Evolutionary conservation across 2,888 invertebrate genomes (phyloP), one percentile per base, ranked within the genome.

Genomic region (Anodontia alba): DNA sequence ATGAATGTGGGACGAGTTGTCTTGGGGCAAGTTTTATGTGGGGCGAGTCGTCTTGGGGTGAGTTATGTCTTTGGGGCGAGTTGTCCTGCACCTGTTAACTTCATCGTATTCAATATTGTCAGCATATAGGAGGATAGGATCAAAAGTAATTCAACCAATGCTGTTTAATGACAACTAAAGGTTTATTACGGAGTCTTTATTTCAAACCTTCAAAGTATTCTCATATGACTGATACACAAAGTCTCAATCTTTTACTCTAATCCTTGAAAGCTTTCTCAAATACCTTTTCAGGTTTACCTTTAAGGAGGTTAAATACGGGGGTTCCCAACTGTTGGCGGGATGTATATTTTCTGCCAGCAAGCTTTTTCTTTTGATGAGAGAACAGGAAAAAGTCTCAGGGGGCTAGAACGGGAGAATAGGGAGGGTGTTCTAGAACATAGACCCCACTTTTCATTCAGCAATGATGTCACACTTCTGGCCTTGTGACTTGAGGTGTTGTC

Each of bases 201-300:
- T 57, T 73, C 62, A 62, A 31, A 26, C 62, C 73, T 29, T 73
- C 57, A 42, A 73, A 57, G 62, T 73, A 73, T 31, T 62, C 73
- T 33, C 62, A 42, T 38, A 42, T 33, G 29, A 38, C 23, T 54
- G 54, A 73, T 38, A 73, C 49, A 51, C 62, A 73, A 57, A 73
- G 26, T 57, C 42, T 57, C 42, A 73, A 51, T 38, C 73, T 33
- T 57, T 62, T 54, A 42, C 57, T 73, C 73, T 42, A 62, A 49
- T 73, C 17, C 23, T 73, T 57, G 73, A 73, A 73, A 20, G 73
- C 57, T 10, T 62, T 57, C 33, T 42, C 12, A 51, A 57, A 73
- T 26, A 36, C 62, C 42, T 54, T 57, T 73, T 15, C 23, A 42
- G 73, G 73, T 42, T 57, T 36, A 73, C 42, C 42, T 31, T 33